Base-by-base conservation (phyloP, 1,140 invertebrate species). In the Augochlora pura region DNA sequence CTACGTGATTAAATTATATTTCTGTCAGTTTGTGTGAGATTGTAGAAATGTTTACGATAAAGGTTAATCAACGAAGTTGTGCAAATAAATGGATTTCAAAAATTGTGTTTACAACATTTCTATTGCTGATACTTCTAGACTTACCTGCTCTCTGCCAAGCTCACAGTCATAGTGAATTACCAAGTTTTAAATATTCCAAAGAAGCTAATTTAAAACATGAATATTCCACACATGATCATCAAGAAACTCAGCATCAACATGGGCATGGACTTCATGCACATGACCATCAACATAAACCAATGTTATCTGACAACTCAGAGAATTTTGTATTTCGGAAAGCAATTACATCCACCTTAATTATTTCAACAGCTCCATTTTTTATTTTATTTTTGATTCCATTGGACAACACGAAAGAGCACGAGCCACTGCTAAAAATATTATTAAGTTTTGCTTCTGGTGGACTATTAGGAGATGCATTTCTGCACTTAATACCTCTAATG, bases 401-500 rank as follows among this genome's bases (percentile, higher is more conserved):
- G 66, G 96, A 98, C 88, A 98, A 98, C 84, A 96, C 95, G 46
- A 95, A 96, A 66, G 96, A 97, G 88, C 96, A 96, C 88, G 95
- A 98, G 90, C 96, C 97, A 0, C 92, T 98, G 27, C 92, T 99
- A 16, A 99, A 99, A 92, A 94, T 99, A 57, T 92, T 99, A 21
- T 93, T 99, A 23, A 98, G 97, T 77, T 99, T 99, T 94, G 98
- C 98, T 10, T 98, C 98, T 9, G 98, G 98, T 66, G 98, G 98
- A 79, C 93, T 99, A 16, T 93, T 99, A 2, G 98, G 98, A 12
- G 98, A 99, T 94, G 98, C 98, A 8, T 99, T 99, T 93, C 93
- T 99, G 3, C 98, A 99, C 94, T 93, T 99, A 38, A 99, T 99
- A 90, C 98, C 98, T 52, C 98, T n/a, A n/a, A 99, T 94, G 98